Percentiles rank a stretch among this genome's conserved stretches.
Evolutionary conservation across 2,797 vertebrate genomes (phyloP).

Genomic region (Sus cebifrons): DNA sequence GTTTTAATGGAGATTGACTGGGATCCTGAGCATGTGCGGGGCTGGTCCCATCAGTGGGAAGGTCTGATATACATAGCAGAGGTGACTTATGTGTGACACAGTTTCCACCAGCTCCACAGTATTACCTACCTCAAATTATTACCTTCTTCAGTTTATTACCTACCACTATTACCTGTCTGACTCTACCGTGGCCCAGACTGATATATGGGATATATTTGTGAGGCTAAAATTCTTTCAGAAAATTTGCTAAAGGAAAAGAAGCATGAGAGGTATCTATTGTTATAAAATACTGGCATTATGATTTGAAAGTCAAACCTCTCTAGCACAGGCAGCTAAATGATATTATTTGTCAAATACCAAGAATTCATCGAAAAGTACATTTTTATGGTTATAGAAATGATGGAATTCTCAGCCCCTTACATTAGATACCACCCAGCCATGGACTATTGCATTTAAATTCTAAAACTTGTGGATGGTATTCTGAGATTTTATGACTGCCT

Average conservation of each 20-base stretch:
- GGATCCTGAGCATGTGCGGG: not conserved
- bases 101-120: no score
- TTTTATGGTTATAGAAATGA: conserved; percentile 62
- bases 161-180: not conserved
- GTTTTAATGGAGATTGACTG: not conserved
- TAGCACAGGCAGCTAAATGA: conserved; percentile 37
- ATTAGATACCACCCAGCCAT: not conserved
- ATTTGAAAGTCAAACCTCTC: conserved; percentile 77
- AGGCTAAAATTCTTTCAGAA: conserved; percentile 65
- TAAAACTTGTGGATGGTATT: conserved; percentile 38
- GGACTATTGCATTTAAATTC: conserved; percentile 60
- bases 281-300: conserved; percentile 63
- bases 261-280: conserved; percentile 32
- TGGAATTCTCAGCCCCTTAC: conserved; percentile 13
- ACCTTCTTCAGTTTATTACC: conserved; percentile 44
- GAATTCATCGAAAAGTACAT: conserved; percentile 66
- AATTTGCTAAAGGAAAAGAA: conserved; percentile 70
- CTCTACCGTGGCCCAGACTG: not conserved
- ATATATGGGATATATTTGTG: conserved; percentile 43
- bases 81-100: not conserved
- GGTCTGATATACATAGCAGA: not conserved
- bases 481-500: conserved; percentile 57
- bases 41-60: not conserved
- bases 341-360: conserved; percentile 73
- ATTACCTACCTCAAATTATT: not conserved